A percentile compares a stretch with the other conserved stretches of the same genome.
phyloP scores from a whole-genome alignment of 2,113 vertebrate genomes.

The Sisor rabdophorus region DNA sequence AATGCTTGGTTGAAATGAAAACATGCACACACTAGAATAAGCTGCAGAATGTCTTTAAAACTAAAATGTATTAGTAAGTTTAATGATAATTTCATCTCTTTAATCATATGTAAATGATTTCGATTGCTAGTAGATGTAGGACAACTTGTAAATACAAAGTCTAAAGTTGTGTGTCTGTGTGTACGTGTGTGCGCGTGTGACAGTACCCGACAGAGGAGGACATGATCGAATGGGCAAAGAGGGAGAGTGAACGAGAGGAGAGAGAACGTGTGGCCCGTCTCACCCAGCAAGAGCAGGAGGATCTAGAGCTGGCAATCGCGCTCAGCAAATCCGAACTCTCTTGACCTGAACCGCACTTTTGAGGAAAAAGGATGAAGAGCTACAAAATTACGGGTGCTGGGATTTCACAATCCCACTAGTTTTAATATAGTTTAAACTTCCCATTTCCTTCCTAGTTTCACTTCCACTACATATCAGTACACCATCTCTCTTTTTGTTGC shows the following conservation, averaged over 20 bases:
- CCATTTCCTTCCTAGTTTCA: not conserved
- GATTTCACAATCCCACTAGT: conserved; percentile 17
- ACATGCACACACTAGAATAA: no score
- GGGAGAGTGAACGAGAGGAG: conserved; percentile 96
- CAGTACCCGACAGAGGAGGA: conserved; percentile 97
- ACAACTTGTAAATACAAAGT: not conserved
- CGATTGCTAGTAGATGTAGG: not conserved
- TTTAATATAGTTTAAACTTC: not conserved
- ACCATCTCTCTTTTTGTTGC: conserved; percentile 16
- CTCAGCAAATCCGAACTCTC: conserved; percentile 98
- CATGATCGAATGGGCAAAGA: conserved; percentile 98
- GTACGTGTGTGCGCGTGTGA: conserved; percentile 49
- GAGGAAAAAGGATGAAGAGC: conserved; percentile 48
- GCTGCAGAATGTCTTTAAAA: no score
- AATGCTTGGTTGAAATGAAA: no score
- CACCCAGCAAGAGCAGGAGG: conserved; percentile 96
- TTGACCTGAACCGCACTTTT: conserved; percentile 71
- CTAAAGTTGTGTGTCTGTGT: conserved; percentile 50
- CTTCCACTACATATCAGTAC: not conserved
- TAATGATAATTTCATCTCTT: no score
- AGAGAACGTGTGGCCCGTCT: conserved; percentile 89
- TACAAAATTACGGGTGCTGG: conserved; percentile 26
- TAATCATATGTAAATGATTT: no score
- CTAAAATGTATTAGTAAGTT: no score
- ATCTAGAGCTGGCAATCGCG: conserved; percentile 97